Evolutionary conservation across 2,797 vertebrate species (phyloP), one percentile per base, ranked within the genome.

Genomic region (Numenius phaeopus): DNA sequence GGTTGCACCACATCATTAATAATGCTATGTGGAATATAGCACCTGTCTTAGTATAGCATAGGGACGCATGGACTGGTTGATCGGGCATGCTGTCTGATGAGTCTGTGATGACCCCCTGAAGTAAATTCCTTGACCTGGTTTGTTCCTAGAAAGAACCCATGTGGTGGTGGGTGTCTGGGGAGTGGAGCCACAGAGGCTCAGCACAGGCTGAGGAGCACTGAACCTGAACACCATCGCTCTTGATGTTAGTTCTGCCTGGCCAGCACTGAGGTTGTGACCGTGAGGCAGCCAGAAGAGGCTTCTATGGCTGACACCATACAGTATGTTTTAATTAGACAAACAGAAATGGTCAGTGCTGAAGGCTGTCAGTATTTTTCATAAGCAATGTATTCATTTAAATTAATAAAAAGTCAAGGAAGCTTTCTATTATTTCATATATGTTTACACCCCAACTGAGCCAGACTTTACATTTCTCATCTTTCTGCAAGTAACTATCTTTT

Each of bases 391-490:
- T 94, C 2, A 46, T 90, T 87, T 83, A 49, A 80, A 47, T 83
- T 57, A 44, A 42, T 62, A 34, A 65, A 59, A 29, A 54, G 22
- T 8, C 7, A 44, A 78, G 52, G 29, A 96, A 79, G 19, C 24
- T 87, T 86, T 92, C 61, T 87, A 0, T 89, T 34, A 82, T 87
- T 97, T 97, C 77, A 57, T 96, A 18, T 71, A 34, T 92, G 58
- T 96, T 97, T 96, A 76, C 94, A 88, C 95, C 50, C 29, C 69
- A 86, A 1, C 83, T 96, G 91, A 97, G 78, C 39, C 92, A 96
- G 79, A 78, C 67, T 64, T 97, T 71, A 81, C 47, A 62, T 93
- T 77, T 87, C 29, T 97, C 54, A 73, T 93, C 13, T 83, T 72
- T 93, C 71, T 96, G 57, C 59, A 65, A 89, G 55, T 88, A 91